Evolutionary conservation across 2,888 invertebrate genomes (phyloP).

Genomic region (Clistopyga incitator): DNA sequence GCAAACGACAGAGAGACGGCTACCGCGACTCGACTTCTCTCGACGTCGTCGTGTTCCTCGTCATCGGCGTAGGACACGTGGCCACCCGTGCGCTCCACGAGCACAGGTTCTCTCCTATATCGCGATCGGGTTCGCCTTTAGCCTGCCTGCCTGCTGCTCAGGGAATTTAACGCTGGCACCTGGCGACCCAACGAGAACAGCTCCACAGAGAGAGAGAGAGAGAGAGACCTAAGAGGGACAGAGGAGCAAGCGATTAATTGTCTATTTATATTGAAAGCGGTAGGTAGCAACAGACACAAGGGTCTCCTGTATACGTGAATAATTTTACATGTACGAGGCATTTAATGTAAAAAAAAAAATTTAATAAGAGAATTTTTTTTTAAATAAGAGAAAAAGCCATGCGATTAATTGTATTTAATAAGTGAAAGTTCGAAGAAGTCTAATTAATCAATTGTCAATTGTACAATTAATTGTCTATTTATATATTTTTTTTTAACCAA

Average conservation of each 20-base stretch:
- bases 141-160: constrained; percentile 38
- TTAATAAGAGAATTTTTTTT: too few relatives aligned
- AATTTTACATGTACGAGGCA: background rate
- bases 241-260: constrained; percentile 14
- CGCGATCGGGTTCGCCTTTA: constrained; percentile 57
- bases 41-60: constrained; percentile 42
- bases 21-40: constrained; percentile 28
- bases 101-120: constrained; percentile 53
- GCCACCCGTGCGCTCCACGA: constrained; percentile 65
- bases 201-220: background rate
- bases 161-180: constrained; percentile 16
- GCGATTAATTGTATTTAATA: too few relatives aligned
- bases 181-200: constrained; percentile 8
- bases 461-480: constrained; percentile 19
- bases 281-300: background rate
- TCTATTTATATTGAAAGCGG: constrained; percentile 15
- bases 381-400: too few relatives aligned
- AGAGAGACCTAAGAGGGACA: background rate
- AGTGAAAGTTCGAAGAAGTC: too few relatives aligned
- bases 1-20: constrained; percentile 44
- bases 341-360: background rate
- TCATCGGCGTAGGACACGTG: constrained; percentile 60
- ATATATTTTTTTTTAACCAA: too few relatives aligned
- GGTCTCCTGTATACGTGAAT: background rate
- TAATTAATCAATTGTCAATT: too few relatives aligned